phyloP scores from a whole-genome alignment of 92 coral and sea anemone species.

The Siderastrea siderea region DNA sequence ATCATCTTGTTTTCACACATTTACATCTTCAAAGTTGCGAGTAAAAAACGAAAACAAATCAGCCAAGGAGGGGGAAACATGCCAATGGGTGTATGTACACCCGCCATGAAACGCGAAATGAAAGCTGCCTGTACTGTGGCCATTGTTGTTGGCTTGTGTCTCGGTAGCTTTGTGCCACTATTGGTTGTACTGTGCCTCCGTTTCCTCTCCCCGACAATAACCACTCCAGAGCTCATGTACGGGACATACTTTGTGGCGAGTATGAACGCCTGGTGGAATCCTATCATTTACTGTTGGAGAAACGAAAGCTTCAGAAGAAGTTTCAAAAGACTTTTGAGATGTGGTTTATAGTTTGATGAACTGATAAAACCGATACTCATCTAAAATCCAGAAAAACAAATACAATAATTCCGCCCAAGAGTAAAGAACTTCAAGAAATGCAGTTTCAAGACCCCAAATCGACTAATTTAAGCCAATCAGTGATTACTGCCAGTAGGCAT shows the following conservation, averaged over 20 bases:
- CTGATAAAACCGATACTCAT: too few species aligned
- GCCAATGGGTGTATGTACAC: neutral
- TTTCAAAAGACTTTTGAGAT: conserved; percentile 33
- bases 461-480: too few species aligned
- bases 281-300: conserved; percentile 67
- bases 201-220: neutral
- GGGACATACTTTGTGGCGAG: conserved; percentile 22
- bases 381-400: too few species aligned
- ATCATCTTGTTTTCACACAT: conserved; percentile 11
- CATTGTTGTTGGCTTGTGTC: conserved; percentile 59
- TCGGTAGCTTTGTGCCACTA: conserved; percentile 42
- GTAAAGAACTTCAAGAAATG: too few species aligned
- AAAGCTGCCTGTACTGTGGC: conserved; percentile 64
- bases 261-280: conserved; percentile 60
- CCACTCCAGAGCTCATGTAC: neutral
- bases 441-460: too few species aligned
- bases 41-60: conserved; percentile 26
- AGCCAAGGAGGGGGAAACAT: neutral
- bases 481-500: too few species aligned
- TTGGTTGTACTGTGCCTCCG: conserved; percentile 29
- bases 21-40: conserved; percentile 18
- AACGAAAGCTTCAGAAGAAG: conserved; percentile 45
- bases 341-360: neutral
- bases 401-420: too few species aligned
- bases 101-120: conserved; percentile 25